phyloP scores from a whole-genome alignment of 92 coral and sea anemone species.

The Zoanthus solanderi region DNA sequence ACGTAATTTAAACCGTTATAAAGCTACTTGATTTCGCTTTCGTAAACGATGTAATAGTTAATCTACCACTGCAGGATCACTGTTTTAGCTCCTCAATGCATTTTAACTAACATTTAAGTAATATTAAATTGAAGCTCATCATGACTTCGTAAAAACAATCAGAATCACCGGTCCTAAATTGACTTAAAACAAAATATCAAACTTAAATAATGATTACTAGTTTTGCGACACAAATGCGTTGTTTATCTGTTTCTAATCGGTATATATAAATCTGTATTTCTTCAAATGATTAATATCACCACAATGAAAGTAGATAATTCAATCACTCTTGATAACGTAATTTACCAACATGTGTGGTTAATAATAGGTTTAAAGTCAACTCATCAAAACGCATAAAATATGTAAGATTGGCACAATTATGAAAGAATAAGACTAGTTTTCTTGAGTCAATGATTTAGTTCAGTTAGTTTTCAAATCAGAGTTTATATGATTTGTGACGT shows the following conservation, averaged over 20 bases:
- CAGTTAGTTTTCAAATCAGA: too few relatives aligned
- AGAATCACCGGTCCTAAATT: slow-evolving; percentile 4
- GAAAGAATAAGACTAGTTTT: background rate
- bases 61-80: slow-evolving; percentile 16
- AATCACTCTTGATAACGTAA: slow-evolving; percentile 9
- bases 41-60: slow-evolving; percentile 1
- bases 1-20: background rate
- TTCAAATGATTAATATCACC: too few relatives aligned
- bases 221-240: background rate
- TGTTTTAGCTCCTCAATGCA: slow-evolving; percentile 21
- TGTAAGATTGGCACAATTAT: background rate
- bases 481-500: too few relatives aligned
- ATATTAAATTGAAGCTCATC: background rate
- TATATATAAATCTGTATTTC: too few relatives aligned
- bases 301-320: too few relatives aligned
- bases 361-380: slow-evolving; percentile 14
- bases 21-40: slow-evolving; percentile 3
- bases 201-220: background rate
- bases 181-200: slow-evolving; percentile 2
- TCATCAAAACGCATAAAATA: slow-evolving; percentile 11
- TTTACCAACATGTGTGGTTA: slow-evolving; percentile 10
- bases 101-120: background rate
- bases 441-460: too few relatives aligned
- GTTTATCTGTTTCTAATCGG: too few relatives aligned
- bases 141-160: slow-evolving; percentile 20